These are phyloP conservation scores for Orthosia cruda DNA, from an alignment of 2,888 invertebrate genomes.

Conservation along the genomic window DNA sequence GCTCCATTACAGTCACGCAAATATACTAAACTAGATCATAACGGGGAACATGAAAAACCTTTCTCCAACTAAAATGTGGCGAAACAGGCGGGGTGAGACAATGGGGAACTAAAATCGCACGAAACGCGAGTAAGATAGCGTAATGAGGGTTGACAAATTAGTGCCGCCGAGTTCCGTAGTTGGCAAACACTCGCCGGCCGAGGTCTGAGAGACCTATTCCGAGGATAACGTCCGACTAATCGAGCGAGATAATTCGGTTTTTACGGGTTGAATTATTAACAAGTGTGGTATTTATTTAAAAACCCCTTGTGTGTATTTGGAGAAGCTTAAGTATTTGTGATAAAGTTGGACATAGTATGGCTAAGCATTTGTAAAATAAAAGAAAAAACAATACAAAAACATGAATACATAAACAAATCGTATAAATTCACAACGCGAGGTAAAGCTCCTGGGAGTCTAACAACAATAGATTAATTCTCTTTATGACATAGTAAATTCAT, in stretches of 20 bases:
- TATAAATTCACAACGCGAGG: not conserved
- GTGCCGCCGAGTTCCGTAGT: constrained; percentile 80
- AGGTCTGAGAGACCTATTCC: constrained; percentile 53
- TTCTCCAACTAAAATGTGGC: constrained; percentile 71
- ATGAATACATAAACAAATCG: not conserved
- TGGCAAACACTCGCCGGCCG: constrained; percentile 76
- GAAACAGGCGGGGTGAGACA: constrained; percentile 67
- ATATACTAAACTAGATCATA: constrained; percentile 60
- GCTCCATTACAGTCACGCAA: constrained; percentile 48
- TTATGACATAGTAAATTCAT: not conserved
- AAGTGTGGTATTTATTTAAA: constrained; percentile 15
- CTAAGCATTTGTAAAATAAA: not conserved
- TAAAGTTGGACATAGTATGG: not conserved
- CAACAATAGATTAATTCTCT: not conserved
- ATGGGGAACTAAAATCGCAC: constrained; percentile 78
- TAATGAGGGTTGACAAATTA: constrained; percentile 88
- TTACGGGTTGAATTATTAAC: constrained; percentile 38
- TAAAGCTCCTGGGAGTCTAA: not conserved
- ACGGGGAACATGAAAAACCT: constrained; percentile 79
- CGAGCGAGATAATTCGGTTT: constrained; percentile 47
- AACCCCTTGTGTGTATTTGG: not conserved
- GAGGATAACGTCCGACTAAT: constrained; percentile 56
- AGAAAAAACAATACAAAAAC: not conserved
- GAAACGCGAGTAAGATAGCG: constrained; percentile 80
- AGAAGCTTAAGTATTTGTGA: not conserved